Evolutionary conservation across 2,797 vertebrate genomes (phyloP).

Genomic region (Percopsis omiscomaycus): DNA sequence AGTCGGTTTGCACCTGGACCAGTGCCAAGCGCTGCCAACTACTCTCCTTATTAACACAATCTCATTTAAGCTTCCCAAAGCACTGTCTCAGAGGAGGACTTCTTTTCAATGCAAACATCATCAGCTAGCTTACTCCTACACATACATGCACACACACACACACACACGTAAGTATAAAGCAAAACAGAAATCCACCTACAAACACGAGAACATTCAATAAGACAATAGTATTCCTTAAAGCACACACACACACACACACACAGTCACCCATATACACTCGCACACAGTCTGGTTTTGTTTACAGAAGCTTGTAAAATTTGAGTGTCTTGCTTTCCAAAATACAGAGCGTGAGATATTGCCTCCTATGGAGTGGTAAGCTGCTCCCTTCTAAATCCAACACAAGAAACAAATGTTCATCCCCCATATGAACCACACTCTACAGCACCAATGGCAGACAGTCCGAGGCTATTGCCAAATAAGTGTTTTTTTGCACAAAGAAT

Average conservation of each 20-base stretch:
- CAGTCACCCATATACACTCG: conserved; percentile 10
- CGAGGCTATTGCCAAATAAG: conserved; percentile 45
- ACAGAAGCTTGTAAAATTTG: conserved; percentile 46
- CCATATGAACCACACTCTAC: conserved; percentile 44
- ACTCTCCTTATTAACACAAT: conserved; percentile 52
- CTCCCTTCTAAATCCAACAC: conserved; percentile 70
- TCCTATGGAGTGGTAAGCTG: conserved; percentile 69
- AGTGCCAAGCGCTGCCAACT: conserved; percentile 38
- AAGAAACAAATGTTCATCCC: conserved; percentile 66
- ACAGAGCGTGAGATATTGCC: conserved; percentile 57
- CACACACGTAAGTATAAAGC: not conserved
- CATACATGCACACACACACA: conserved; percentile 7
- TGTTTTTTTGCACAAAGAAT: not conserved
- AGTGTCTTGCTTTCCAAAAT: conserved; percentile 58
- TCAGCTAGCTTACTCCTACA: not conserved
- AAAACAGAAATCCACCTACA: not conserved
- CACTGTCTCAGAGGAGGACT: conserved; percentile 48
- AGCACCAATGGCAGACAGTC: conserved; percentile 47
- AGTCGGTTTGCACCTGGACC: conserved; percentile 45
- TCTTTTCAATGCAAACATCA: conserved; percentile 49
- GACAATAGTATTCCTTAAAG: not conserved
- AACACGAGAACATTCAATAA: conserved; percentile 1
- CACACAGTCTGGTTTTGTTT: conserved; percentile 50
- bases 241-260: conserved; percentile 1
- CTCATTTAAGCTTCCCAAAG: conserved; percentile 55